Evolutionary conservation across 2,797 vertebrate genomes (phyloP).

Genomic region (Melanotaenia nigrans): DNA sequence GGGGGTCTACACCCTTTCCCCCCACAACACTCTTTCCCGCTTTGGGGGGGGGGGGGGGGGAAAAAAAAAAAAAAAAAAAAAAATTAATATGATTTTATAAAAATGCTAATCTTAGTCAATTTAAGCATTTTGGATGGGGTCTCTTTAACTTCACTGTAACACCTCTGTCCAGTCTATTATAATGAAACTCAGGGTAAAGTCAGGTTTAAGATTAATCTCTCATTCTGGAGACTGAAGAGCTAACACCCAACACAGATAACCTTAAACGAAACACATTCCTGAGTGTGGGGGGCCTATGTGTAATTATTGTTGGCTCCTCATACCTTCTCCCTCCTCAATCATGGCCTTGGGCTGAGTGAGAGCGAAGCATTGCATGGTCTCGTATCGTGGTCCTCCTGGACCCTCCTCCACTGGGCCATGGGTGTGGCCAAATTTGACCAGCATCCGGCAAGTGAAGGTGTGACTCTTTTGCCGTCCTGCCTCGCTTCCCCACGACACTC

Average conservation of each 20-base stretch:
- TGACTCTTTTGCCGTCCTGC: constrained; percentile 94
- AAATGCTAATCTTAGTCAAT: neutral
- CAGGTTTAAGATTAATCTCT: neutral
- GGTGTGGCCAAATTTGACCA: constrained; percentile 88
- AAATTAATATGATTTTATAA: neutral
- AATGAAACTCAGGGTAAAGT: neutral
- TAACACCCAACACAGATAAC: neutral
- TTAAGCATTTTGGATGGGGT: neutral
- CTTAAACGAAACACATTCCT: neutral
- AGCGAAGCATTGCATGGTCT: constrained; percentile 99
- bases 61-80: no score
- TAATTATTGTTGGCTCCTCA: constrained; percentile 4
- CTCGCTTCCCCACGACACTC: constrained; percentile 93
- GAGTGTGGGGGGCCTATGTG: neutral
- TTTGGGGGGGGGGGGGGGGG: no score
- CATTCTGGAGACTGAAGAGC: neutral
- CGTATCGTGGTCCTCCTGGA: constrained; percentile 86
- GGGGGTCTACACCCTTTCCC: no score
- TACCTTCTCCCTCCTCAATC: constrained; percentile 96
- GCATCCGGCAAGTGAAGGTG: constrained; percentile 96
- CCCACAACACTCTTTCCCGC: no score
- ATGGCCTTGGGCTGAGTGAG: constrained; percentile 96
- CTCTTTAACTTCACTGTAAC: neutral
- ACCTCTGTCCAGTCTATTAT: neutral
- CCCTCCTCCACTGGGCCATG: constrained; percentile 87